Percentiles rank a stretch among this genome's conserved stretches.
phyloP scores from a whole-genome alignment of 2,888 invertebrate species.

The Prenolepis imparis region DNA sequence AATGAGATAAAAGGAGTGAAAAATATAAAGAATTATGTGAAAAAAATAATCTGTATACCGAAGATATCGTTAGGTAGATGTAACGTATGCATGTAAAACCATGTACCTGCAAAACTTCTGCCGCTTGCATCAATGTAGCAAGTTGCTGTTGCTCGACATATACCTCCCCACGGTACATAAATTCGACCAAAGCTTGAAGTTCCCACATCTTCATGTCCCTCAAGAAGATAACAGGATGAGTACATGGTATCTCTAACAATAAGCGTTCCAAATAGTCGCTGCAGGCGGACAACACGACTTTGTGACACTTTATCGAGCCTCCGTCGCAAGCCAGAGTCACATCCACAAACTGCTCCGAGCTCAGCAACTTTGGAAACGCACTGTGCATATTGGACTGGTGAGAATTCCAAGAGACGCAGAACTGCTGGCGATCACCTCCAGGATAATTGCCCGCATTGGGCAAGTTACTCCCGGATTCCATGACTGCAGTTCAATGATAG shows the following conservation, averaged over 20 bases:
- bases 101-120: constrained; percentile 84
- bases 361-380: constrained; percentile 92
- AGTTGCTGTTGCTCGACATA: constrained; percentile 85
- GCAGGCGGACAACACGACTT: constrained; percentile 94
- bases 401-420: constrained; percentile 94
- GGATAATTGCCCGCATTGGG: constrained; percentile 81
- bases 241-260: constrained; percentile 94
- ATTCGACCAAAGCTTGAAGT: constrained; percentile 84
- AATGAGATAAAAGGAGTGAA: not conserved
- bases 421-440: constrained; percentile 87
- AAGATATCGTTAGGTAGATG: not conserved
- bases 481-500: constrained; percentile 60
- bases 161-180: constrained; percentile 85
- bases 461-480: constrained; percentile 83
- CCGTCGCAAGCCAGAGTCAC: constrained; percentile 96
- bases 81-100: not conserved
- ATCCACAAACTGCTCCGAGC: constrained; percentile 94
- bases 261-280: constrained; percentile 94
- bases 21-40: not conserved
- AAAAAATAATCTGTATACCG: too few species aligned
- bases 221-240: constrained; percentile 94
- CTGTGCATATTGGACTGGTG: constrained; percentile 93
- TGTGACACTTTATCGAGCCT: constrained; percentile 94
- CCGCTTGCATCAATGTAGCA: constrained; percentile 84
- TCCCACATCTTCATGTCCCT: constrained; percentile 90